Evolutionary conservation across 2,888 invertebrate species (phyloP), one percentile per base, ranked within the genome.

Genomic region (Agonopterix alstromeriana): DNA sequence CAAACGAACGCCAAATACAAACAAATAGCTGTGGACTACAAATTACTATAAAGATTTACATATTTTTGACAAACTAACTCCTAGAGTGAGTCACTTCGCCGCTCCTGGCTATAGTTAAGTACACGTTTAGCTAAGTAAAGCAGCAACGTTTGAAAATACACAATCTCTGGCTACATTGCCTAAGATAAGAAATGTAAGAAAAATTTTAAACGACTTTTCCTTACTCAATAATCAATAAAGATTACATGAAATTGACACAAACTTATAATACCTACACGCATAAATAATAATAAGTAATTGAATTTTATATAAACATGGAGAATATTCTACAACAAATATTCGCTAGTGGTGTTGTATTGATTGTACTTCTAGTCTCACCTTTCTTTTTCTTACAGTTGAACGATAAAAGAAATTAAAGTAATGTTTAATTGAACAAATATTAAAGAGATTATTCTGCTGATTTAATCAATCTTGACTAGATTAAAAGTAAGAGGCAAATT

Each of bases 291-390:
- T 64, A n/a, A n/a, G n/a, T n/a, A 67, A 70, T 68, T 67, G 62
- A 65, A 61, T 62, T 65, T 58, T 63, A 59, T 62, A 54, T 60
- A 62, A 61, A n/a, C 62, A 54, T 60, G 63, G 61, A 69, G 79
- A 81, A 82, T 79, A 84, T 80, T 82, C 73, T 82, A 83, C 73
- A 82, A 86, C 80, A 81, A 79, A 83, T 83, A 83, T 82, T 79
- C 79, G 58, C 65, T 78, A 73, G 58, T 74, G 68, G 65, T 76
- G 67, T 72, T 72, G 58, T 65, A 65, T 63, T 61, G 63, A 58
- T 80, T 82, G 81, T 82, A 83, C 79, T 82, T 77, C 53, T 62
- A 67, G 61, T 71, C 65, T 73, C 65, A 68, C 67, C 58, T 63
- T 64, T 67, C 56, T 5, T 63, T 63, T n/a, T 38, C 10, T 38